Evolutionary conservation across 2,888 invertebrate genomes (phyloP), one percentile per base, ranked within the genome.

Genomic region (Hypolimnas misippus): DNA sequence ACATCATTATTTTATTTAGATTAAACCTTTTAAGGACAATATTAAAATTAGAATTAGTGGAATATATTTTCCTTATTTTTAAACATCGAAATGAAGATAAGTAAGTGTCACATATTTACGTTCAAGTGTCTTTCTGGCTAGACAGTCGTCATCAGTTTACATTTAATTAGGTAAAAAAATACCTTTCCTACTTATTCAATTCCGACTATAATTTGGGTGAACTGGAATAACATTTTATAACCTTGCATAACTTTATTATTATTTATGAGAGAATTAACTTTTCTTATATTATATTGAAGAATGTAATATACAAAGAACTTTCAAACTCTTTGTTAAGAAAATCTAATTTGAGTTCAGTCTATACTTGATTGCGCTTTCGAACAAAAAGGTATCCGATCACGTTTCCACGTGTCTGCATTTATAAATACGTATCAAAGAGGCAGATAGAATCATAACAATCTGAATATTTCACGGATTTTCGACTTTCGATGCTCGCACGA

Each of bases 381-480:
- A 52, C 35, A 62, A 62, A 63, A 59, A 58, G 50, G 29, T 38
- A 51, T 51, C 44, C 33, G 51, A 54, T 59, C 46, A 62, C 57
- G 58, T 57, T 63, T 65, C 56, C 46, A 57, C 56, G 10, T 49
- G 58, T 38, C 51, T 33, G 62, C 63, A 42, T 57, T 55, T 57
- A 63, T 63, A 60, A 62, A 58, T 60, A 61, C 56, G 40, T 57
- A 52, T 56, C 55, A 46, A 61, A 51, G 58, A 67, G 59, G 51
- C 55, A 33, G 66, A 65, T 64, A 65, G 63, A 63, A 55, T 60
- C 67, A 64, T 63, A 67, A 66, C 63, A 66, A 69, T 67, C 67
- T 65, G 61, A 63, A 64, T 63, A 66, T 70, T 73, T 73, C 62
- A 70, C 68, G 69, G 70, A 67, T 60, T 71, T 69, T 68, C 70